phyloP scores from a whole-genome alignment of 2,113 vertebrate species.

The Bothrops jararaca region DNA sequence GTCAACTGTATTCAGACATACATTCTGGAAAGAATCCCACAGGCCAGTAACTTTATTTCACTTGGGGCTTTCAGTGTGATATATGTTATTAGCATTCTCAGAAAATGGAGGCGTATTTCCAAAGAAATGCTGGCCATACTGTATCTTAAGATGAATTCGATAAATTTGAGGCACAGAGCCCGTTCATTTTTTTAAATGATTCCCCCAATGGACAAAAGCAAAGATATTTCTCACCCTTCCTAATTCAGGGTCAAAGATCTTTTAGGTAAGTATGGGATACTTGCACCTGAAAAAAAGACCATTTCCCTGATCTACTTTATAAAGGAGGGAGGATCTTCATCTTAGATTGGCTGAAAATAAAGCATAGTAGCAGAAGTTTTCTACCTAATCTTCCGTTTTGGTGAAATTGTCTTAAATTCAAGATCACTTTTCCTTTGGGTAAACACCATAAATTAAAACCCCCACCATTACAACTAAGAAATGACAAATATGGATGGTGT shows the following conservation, averaged over 20 bases:
- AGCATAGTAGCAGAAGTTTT: background rate
- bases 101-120: background rate
- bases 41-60: slow-evolving; percentile 70
- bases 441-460: background rate
- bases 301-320: background rate
- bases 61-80: background rate
- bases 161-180: background rate
- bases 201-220: background rate
- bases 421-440: background rate
- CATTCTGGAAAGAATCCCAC: slow-evolving; percentile 73
- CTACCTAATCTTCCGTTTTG: background rate
- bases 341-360: background rate
- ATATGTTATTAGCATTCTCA: background rate
- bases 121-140: background rate
- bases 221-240: background rate
- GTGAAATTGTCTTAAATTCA: background rate
- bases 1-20: slow-evolving; percentile 83
- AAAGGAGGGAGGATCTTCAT: background rate
- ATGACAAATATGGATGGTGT: background rate
- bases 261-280: background rate
- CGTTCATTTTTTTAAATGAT: background rate
- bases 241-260: background rate
- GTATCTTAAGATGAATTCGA: background rate
- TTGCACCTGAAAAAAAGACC: background rate
- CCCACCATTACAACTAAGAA: background rate